Percentiles rank a stretch among this genome's conserved stretches.
Conservation (phyloP, 1,140 invertebrate species). For the Achatina immaculata region DNA sequence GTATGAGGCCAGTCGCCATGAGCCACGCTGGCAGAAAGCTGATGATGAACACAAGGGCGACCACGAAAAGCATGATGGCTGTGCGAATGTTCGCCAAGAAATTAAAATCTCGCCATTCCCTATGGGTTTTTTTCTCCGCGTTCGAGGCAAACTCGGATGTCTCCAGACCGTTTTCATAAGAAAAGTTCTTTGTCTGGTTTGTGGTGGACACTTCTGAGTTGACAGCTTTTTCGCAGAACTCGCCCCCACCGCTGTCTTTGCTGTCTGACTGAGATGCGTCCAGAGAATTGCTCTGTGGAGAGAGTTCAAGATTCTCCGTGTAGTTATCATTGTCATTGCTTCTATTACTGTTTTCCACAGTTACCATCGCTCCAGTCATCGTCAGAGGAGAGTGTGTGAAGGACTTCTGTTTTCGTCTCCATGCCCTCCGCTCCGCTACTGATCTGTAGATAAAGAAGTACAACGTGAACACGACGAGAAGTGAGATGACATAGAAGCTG, state of each 20-base stretch:
- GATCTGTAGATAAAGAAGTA: constrained; percentile 62
- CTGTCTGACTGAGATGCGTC: neutral
- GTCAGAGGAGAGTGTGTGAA: constrained; percentile 28
- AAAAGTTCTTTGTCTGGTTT: constrained; percentile 22
- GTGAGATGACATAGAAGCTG: constrained; percentile 57
- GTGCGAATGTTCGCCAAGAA: constrained; percentile 66
- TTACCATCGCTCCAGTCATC: neutral
- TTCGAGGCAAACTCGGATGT: neutral
- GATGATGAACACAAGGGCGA: constrained; percentile 66
- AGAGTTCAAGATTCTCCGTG: neutral
- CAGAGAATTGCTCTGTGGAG: neutral
- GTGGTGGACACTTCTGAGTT: no score
- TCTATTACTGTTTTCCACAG: neutral
- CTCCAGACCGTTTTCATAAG: constrained; percentile 42
- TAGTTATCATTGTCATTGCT: neutral
- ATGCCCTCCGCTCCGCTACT: constrained; percentile 52
- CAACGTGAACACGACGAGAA: constrained; percentile 56
- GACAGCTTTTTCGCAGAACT: neutral
- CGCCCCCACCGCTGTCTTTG: neutral
- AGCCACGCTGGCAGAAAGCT: constrained; percentile 67
- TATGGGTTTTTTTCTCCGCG: constrained; percentile 40
- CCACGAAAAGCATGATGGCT: constrained; percentile 66
- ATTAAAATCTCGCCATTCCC: constrained; percentile 46
- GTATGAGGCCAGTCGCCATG: constrained; percentile 59
- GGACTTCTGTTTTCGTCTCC: constrained; percentile 44